These are phyloP conservation scores for Okapia johnstoni DNA, from an alignment of 2,113 vertebrate genomes.

Conservation along the genomic window DNA sequence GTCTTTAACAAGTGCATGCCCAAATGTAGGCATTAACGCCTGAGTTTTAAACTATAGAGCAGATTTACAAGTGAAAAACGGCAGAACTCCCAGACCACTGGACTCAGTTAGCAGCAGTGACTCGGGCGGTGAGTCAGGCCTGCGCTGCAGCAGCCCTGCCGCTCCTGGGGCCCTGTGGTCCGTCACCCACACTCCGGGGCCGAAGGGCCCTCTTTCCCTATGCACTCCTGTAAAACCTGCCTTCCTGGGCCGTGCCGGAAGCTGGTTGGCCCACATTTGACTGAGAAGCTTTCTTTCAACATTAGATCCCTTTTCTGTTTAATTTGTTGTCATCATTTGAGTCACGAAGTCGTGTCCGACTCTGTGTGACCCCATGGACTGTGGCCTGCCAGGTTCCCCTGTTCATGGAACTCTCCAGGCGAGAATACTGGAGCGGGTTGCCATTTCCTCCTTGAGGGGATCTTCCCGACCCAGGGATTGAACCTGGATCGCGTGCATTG, in stretches of 20 bases:
- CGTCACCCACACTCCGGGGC: accelerated
- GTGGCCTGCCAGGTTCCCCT: background rate
- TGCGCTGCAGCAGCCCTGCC: accelerated
- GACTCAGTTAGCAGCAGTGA: accelerated
- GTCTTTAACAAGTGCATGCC: background rate
- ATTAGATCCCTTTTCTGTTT: background rate
- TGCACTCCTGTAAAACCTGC: background rate
- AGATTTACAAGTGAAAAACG: background rate
- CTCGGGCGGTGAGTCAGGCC: background rate
- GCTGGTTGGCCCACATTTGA: accelerated
- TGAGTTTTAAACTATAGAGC: background rate
- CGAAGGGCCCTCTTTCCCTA: accelerated
- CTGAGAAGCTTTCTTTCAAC: background rate
- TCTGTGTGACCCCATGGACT: background rate
- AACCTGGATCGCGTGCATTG: background rate
- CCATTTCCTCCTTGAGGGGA: background rate
- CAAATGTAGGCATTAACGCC: background rate
- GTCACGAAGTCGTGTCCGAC: background rate
- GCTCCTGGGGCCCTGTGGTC: accelerated
- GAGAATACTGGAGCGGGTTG: accelerated
- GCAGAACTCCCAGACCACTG: background rate
- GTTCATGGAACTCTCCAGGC: background rate
- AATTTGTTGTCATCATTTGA: accelerated
- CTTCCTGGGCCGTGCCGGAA: accelerated
- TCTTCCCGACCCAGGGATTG: background rate